Evolutionary conservation across 2,113 vertebrate genomes (phyloP).

Genomic region (Prochilodus magdalenae): DNA sequence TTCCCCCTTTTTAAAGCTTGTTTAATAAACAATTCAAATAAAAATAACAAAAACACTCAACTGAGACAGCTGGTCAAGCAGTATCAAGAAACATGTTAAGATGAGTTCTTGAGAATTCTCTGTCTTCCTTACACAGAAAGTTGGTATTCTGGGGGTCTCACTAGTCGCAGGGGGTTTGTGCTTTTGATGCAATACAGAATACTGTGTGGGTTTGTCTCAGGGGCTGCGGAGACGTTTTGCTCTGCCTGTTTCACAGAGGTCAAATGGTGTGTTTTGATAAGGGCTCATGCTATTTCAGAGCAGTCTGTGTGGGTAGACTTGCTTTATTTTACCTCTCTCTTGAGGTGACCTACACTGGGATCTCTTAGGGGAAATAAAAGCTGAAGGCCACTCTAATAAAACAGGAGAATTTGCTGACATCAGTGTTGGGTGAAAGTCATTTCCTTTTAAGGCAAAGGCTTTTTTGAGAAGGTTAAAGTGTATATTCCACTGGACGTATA

Average conservation of each 20-base stretch:
- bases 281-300: slow-evolving; percentile 1
- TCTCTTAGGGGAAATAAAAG: slow-evolving; percentile 6
- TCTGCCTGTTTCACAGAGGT: neutral
- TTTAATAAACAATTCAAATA: too few species aligned
- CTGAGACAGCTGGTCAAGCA: neutral
- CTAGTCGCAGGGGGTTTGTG: neutral
- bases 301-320: slow-evolving; percentile 1
- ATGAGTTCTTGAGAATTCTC: neutral
- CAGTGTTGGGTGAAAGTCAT: slow-evolving; percentile 9
- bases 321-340: slow-evolving; percentile 15
- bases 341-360: slow-evolving; percentile 23
- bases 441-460: slow-evolving; percentile 4
- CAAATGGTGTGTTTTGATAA: slow-evolving; percentile 5
- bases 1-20: too few species aligned
- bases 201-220: neutral
- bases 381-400: neutral
- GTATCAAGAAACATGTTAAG: neutral
- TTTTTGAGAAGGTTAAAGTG: neutral
- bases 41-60: too few species aligned
- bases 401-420: slow-evolving; percentile 5
- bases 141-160: neutral
- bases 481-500: neutral
- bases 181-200: neutral
- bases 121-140: neutral
- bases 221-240: neutral